phyloP scores from a whole-genome alignment of 2,888 invertebrate genomes.

The Alloplasta piceator region DNA sequence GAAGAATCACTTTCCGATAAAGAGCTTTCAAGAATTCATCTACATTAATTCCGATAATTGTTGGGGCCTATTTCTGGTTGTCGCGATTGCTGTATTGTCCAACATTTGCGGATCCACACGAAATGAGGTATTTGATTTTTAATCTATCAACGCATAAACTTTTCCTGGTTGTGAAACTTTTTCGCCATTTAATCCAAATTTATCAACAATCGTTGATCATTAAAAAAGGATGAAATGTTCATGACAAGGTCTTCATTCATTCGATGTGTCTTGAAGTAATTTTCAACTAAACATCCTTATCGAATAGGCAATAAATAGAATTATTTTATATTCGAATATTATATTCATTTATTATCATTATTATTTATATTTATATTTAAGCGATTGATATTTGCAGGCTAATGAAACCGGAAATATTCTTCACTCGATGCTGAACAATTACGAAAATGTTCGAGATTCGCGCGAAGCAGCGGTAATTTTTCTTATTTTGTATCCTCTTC shows the following conservation, averaged over 20 bases:
- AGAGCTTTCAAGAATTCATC: not conserved
- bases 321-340: no score
- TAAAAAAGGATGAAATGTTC: no score
- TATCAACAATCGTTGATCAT: no score
- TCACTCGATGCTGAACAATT: constrained; percentile 34
- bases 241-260: no score
- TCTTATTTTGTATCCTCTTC: not conserved
- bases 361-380: no score
- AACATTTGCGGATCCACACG: constrained; percentile 16
- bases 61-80: not conserved
- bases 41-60: not conserved
- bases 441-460: not conserved
- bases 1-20: not conserved
- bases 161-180: no score
- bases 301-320: no score
- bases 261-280: no score
- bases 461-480: constrained; percentile 7
- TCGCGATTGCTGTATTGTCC: not conserved
- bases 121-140: constrained; percentile 3
- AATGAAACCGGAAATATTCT: constrained; percentile 41
- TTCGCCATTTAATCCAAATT: no score
- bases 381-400: not conserved
- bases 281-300: no score
- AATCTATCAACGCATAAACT: no score
- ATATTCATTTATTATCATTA: no score